phyloP scores from a whole-genome alignment of 2,797 vertebrate species.

The Lemur catta region DNA sequence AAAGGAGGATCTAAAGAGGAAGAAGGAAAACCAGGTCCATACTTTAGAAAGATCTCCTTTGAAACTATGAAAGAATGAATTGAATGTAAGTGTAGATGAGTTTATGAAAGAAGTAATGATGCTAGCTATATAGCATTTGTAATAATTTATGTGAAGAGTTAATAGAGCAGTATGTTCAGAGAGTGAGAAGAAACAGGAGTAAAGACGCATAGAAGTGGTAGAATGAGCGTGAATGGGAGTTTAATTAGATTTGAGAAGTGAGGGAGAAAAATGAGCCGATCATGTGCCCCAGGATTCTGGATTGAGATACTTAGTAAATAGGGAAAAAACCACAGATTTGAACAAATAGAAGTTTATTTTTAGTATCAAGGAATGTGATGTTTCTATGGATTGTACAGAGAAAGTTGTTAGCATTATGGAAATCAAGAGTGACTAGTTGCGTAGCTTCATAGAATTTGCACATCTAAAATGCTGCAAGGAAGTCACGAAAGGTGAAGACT shows the following conservation, averaged over 20 bases:
- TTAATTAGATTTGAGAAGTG: neutral
- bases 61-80: neutral
- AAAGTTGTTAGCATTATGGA: neutral
- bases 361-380: neutral
- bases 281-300: neutral
- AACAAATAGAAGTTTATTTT: neutral
- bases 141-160: neutral
- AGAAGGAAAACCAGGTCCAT: neutral
- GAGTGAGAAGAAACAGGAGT: neutral
- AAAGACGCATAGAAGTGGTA: neutral
- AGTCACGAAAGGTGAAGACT: neutral
- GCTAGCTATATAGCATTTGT: neutral
- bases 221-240: neutral
- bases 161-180: neutral
- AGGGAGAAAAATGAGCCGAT: neutral
- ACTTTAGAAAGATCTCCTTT: neutral
- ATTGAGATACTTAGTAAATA: neutral
- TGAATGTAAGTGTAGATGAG: fast-evolving
- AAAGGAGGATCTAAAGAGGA: neutral
- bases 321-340: neutral
- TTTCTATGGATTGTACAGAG: neutral
- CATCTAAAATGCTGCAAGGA: neutral
- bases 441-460: neutral
- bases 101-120: neutral
- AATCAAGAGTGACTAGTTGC: neutral